These are phyloP conservation scores for Crotalus horridus DNA, from an alignment of 2,113 vertebrate species.

Conservation along the genomic window DNA sequence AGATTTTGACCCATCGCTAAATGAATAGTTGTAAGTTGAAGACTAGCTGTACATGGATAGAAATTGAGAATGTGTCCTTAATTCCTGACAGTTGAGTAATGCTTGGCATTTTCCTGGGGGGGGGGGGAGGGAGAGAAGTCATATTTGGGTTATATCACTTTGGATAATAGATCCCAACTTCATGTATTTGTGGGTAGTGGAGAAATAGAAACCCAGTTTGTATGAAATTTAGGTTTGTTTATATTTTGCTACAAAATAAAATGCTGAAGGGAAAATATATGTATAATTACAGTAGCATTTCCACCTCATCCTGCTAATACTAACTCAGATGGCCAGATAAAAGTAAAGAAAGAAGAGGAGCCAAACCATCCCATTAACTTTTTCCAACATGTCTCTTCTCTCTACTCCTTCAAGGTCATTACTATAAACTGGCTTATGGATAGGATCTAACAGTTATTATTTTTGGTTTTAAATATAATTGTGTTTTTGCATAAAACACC, in stretches of 20 bases:
- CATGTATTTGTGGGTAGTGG: not conserved
- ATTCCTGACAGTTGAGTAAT: too few relatives aligned
- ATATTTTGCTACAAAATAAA: not conserved
- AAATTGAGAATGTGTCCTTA: too few relatives aligned
- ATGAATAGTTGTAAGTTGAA: too few relatives aligned
- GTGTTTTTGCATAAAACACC: not conserved
- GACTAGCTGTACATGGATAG: too few relatives aligned
- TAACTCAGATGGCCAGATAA: not conserved
- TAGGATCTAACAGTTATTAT: not conserved
- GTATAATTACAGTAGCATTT: not conserved
- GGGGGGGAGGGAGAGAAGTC: too few relatives aligned
- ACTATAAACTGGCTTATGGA: not conserved
- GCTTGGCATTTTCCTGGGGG: too few relatives aligned
- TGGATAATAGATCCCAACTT: not conserved
- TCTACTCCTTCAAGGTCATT: not conserved
- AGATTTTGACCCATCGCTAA: too few relatives aligned
- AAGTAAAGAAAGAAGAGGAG: not conserved
- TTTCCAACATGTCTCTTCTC: not conserved
- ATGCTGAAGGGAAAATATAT: not conserved
- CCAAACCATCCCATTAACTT: not conserved
- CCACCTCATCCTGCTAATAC: not conserved
- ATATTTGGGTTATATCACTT: not conserved
- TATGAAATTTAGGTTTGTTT: not conserved
- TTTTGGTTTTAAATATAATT: not conserved
- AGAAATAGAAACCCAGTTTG: not conserved